Conservation (phyloP, 37 sponge, comb jelly and placozoan genomes). For the Bolinopsis microptera region DNA sequence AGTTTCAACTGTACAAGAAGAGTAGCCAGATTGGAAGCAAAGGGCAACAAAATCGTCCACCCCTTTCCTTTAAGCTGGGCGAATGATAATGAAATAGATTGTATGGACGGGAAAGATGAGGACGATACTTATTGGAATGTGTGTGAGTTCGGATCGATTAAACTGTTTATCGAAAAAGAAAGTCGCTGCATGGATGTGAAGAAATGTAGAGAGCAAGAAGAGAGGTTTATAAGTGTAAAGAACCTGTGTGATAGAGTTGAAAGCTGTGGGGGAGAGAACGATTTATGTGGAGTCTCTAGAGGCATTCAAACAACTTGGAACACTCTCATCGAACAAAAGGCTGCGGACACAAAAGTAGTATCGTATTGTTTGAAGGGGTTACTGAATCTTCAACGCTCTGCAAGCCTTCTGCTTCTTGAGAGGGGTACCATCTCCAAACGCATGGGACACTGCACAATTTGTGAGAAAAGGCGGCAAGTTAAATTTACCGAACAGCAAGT, state of each 20-base stretch:
- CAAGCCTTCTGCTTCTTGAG: not conserved
- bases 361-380: not conserved
- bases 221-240: too few species aligned
- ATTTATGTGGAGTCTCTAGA: not conserved
- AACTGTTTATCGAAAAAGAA: not conserved
- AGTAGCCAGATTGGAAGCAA: not conserved
- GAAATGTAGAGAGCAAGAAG: too few species aligned
- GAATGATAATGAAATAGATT: not conserved
- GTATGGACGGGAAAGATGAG: not conserved
- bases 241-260: slow-evolving; percentile 1
- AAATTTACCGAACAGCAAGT: not conserved
- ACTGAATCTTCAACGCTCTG: not conserved
- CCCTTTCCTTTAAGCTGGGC: not conserved
- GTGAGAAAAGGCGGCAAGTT: too few species aligned
- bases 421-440: not conserved
- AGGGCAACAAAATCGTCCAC: not conserved
- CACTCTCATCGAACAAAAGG: too few species aligned
- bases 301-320: not conserved
- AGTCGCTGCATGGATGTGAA: not conserved
- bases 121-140: not conserved
- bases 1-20: not conserved
- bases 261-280: not conserved
- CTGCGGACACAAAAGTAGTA: not conserved
- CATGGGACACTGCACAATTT: not conserved
- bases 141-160: not conserved